phyloP scores from a whole-genome alignment of 1,140 invertebrate genomes.

The Paracyclopina nana region DNA sequence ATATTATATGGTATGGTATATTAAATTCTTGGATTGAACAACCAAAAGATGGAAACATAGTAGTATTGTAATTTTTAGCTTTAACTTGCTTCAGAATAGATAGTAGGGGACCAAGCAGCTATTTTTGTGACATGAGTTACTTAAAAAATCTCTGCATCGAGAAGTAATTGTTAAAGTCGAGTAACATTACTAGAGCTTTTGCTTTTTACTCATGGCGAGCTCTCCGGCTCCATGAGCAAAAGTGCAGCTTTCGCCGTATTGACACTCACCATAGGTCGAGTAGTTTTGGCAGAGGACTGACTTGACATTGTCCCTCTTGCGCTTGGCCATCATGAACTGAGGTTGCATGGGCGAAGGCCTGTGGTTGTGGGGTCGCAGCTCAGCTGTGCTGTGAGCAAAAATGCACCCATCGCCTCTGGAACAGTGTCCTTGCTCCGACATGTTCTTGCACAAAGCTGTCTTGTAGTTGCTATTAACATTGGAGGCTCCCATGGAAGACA shows the following conservation, averaged over 20 bases:
- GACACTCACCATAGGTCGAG: neutral
- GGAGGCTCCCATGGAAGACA: neutral
- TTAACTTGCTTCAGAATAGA: too few species aligned
- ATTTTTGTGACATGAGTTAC: too few species aligned
- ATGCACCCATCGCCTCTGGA: neutral
- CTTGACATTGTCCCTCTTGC: too few species aligned
- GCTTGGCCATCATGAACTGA: neutral
- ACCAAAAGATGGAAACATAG: too few species aligned
- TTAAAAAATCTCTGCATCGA: too few species aligned
- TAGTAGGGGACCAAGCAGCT: too few species aligned
- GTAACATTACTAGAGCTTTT: too few species aligned
- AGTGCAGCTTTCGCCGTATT: neutral
- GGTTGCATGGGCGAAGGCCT: neutral
- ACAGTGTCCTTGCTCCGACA: neutral
- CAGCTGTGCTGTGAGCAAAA: neutral
- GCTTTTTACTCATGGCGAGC: too few species aligned
- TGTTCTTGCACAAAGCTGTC: constrained; percentile 1
- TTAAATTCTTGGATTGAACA: too few species aligned
- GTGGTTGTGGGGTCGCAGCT: neutral
- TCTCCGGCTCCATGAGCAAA: constrained; percentile 4
- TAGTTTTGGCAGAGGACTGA: constrained; percentile 2
- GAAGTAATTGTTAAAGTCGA: too few species aligned
- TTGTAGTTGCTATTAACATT: constrained; percentile 4
- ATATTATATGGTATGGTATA: too few species aligned
- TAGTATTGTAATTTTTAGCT: too few species aligned